A percentile compares a stretch with the other conserved stretches of the same genome.
Evolutionary conservation across 2,888 invertebrate genomes (phyloP).

Genomic region (Crocallis elinguaria): DNA sequence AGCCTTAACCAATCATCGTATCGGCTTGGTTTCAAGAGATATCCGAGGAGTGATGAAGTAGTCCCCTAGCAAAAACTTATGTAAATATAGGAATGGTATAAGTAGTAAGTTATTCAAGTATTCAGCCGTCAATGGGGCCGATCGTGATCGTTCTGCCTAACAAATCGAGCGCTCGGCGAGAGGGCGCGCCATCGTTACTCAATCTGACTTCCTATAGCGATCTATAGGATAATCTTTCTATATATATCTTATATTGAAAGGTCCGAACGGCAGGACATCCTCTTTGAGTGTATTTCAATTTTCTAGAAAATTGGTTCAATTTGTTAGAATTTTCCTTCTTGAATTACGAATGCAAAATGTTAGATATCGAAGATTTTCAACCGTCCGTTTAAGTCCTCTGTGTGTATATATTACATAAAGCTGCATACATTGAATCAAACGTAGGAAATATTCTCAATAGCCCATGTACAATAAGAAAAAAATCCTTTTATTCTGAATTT

Average conservation of each 20-base stretch:
- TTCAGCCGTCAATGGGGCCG: conserved; percentile 52
- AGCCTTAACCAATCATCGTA: conserved; percentile 23
- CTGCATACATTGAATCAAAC: no score
- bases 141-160: conserved; percentile 55
- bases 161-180: conserved; percentile 55
- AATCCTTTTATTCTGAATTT: no score
- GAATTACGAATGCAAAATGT: conserved; percentile 8
- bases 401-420: no score
- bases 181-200: conserved; percentile 52
- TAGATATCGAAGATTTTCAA: background rate
- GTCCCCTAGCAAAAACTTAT: conserved; percentile 36
- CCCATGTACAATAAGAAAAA: no score
- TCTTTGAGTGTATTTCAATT: conserved; percentile 29
- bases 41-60: conserved; percentile 23
- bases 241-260: conserved; percentile 42
- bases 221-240: conserved; percentile 45
- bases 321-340: conserved; percentile 12
- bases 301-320: conserved; percentile 17
- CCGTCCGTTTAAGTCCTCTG: no score
- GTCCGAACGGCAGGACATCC: conserved; percentile 37
- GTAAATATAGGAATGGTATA: conserved; percentile 41
- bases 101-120: conserved; percentile 54
- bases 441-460: no score
- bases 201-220: conserved; percentile 52
- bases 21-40: conserved; percentile 15